Evolutionary conservation across 1,140 invertebrate species (phyloP), one percentile per base, ranked within the genome.

Genomic region (Steinernema khuongi): DNA sequence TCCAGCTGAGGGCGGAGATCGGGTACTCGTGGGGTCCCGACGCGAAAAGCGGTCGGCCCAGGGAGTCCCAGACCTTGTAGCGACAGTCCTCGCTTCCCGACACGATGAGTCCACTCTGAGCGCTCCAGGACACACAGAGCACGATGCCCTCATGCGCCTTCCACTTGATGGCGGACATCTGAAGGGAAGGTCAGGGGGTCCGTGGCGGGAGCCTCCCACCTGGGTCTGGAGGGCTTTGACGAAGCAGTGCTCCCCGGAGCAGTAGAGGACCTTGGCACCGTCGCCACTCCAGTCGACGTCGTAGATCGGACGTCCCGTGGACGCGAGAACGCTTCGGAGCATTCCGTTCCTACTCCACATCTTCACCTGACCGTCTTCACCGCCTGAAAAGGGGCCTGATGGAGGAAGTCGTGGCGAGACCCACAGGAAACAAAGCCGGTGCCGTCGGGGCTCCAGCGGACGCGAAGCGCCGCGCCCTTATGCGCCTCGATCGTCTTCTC

Each of bases 311-410:
- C 91, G 82, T 84, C 87, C 90, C 69, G 91, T 91, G 83, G 94
- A 91, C 28, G 93, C 90, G 0, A 97, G 87, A 1, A 93, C 93
- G 17, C 94, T 95, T 29, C 96, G 89, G 1, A 98, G 87, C 90
- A 99, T 94, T 67, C 95, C 95, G 85, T 91, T 94, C 31, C 93
- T 87, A 1, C 96, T 97, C 95, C 96, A 99, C 73, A 97, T 91
- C 87, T 97, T 97, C 0, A 98, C 90, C 36, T 90, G 89, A 17
- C 96, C 96, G 89, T 99, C 96, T 88, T 99, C 95, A 0, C 95
- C 94, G 82, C 91, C 94, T 93, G 77, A n/a, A 81, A 82, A 19
- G 0, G 2, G 17, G 17, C 17, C 36, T 72, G 18, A 26, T 32
- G 2, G 26, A 31, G 17, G 32, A 19, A 14, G 18, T n/a, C 0